Evolutionary conservation across 1,140 invertebrate species (phyloP).

Genomic region (Eupristina koningsbergeri): DNA sequence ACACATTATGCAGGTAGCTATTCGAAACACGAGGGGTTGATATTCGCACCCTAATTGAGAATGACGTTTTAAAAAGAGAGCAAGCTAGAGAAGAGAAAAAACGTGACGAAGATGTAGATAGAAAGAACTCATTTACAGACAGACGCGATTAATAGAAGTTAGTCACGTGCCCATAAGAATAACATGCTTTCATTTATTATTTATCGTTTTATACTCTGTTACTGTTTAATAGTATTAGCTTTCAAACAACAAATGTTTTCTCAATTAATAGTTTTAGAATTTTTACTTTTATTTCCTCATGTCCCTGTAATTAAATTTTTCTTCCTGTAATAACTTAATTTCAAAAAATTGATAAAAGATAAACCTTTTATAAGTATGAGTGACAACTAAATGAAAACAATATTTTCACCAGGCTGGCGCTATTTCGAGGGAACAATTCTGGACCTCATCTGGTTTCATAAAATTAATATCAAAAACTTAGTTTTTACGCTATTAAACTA

Average conservation of each 20-base stretch:
- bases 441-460: too few species aligned
- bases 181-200: conserved; percentile 32
- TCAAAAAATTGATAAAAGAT: too few species aligned
- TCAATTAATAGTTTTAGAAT: neutral
- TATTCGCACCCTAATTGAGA: conserved; percentile 41
- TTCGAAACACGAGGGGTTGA: conserved; percentile 36
- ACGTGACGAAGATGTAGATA: neutral
- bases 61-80: neutral
- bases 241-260: neutral
- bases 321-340: too few species aligned
- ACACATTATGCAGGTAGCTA: conserved; percentile 35
- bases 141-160: conserved; percentile 42
- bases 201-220: neutral
- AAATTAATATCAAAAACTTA: too few species aligned
- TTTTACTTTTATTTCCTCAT: too few species aligned
- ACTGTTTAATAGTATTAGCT: neutral
- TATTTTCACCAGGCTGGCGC: too few species aligned
- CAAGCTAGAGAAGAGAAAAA: too few species aligned
- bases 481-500: too few species aligned
- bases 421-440: too few species aligned
- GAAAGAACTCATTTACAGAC: conserved; percentile 7
- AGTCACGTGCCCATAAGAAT: conserved; percentile 19
- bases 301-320: too few species aligned
- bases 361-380: too few species aligned
- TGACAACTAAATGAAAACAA: too few species aligned